phyloP scores from a whole-genome alignment of 2,888 invertebrate genomes.

The Griposia aprilina region DNA sequence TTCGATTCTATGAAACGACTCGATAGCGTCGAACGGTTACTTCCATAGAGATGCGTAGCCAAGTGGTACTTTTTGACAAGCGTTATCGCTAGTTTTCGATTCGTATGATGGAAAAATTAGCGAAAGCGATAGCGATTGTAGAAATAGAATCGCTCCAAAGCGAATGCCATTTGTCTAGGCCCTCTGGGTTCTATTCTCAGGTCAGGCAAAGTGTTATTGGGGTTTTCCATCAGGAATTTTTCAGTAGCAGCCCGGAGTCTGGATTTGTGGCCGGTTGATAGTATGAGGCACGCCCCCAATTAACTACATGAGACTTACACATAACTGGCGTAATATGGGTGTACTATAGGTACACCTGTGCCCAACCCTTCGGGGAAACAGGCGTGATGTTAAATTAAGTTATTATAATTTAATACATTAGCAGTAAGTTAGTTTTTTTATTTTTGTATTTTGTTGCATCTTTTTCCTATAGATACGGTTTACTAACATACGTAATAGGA shows the following conservation, averaged over 20 bases:
- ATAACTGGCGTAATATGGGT: not conserved
- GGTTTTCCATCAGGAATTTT: not conserved
- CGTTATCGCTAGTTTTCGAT: too few species aligned
- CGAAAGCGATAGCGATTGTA: too few species aligned
- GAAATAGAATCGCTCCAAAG: too few species aligned
- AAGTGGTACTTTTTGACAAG: too few species aligned
- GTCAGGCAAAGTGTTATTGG: too few species aligned
- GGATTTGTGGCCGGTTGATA: not conserved
- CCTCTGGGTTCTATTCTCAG: not conserved
- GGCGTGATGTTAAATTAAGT: not conserved
- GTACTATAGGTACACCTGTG: not conserved
- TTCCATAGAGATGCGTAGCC: too few species aligned
- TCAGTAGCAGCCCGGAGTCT: not conserved
- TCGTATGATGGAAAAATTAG: too few species aligned
- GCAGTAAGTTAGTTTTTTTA: not conserved
- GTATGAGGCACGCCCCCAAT: not conserved
- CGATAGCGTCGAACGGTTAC: too few species aligned
- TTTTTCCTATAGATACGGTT: not conserved
- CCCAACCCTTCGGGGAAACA: not conserved
- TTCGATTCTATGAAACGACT: too few species aligned
- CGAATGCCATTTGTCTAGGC: too few species aligned
- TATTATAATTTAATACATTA: not conserved
- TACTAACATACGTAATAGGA: not conserved
- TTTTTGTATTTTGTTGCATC: slow-evolving; percentile 1
- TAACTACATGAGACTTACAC: not conserved